phyloP scores from a whole-genome alignment of 2,113 vertebrate species.

The Tyto alba region DNA sequence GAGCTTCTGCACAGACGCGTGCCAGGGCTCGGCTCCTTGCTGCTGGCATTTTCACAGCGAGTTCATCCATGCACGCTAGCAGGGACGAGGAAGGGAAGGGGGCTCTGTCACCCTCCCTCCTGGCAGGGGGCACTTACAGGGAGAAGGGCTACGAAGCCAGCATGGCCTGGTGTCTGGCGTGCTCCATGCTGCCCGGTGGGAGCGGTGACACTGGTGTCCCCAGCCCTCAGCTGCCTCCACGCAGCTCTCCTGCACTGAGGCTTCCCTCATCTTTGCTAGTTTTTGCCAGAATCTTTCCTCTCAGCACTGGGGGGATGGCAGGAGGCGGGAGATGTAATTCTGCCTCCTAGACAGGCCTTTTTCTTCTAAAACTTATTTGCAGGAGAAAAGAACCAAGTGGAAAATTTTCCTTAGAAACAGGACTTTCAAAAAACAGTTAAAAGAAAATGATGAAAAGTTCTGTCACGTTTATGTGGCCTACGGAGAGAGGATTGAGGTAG shows the following conservation, averaged over 20 bases:
- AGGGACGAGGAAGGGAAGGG: neutral
- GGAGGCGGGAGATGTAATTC: neutral
- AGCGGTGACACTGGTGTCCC: neutral
- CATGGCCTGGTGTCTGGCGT: rapidly evolving
- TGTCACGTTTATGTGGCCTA: neutral
- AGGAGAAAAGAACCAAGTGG: neutral
- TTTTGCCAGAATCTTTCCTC: neutral
- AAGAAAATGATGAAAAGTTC: neutral
- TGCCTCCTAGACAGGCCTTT: neutral
- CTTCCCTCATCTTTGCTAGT: neutral
- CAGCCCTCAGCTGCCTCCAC: neutral
- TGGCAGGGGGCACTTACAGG: neutral
- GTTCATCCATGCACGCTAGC: neutral
- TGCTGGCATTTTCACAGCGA: neutral
- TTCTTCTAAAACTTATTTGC: neutral
- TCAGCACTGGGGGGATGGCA: neutral
- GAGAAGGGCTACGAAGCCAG: neutral
- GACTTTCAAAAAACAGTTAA: neutral
- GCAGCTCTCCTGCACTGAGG: neutral
- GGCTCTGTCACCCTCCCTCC: neutral
- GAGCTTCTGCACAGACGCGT: neutral
- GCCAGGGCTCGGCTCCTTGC: neutral
- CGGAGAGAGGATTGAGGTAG: neutral
- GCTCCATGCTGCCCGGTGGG: neutral
- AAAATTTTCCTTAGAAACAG: neutral